Evolutionary conservation across 2,888 invertebrate species (phyloP).

Genomic region (Synergus japonicus): DNA sequence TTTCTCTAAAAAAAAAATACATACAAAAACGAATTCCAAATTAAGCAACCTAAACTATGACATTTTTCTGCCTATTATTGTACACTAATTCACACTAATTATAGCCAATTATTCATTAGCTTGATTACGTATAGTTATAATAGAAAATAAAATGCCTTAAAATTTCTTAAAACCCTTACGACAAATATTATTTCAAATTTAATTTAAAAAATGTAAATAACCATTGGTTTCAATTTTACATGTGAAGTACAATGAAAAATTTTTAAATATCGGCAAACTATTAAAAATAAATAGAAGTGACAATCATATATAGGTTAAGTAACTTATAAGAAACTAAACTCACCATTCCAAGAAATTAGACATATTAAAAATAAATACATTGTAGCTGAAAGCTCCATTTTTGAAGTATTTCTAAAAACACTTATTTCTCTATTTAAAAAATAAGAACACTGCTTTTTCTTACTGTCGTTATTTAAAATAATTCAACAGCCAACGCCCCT

Average conservation of each 20-base stretch:
- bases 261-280: neutral
- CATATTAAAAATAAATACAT: neutral
- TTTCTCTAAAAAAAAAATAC: neutral
- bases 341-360: neutral
- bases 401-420: neutral
- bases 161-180: neutral
- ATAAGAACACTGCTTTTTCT: neutral
- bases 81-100: too few relatives aligned
- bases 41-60: neutral
- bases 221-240: neutral
- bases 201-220: neutral
- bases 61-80: too few relatives aligned
- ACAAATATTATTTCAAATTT: neutral
- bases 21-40: neutral
- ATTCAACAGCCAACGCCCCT: constrained; percentile 1
- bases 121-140: neutral
- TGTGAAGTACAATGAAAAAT: neutral
- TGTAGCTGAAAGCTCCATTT: neutral
- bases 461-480: neutral
- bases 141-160: neutral
- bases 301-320: neutral
- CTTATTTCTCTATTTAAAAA: neutral
- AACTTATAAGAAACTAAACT: neutral
- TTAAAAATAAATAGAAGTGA: neutral
- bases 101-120: neutral